Evolutionary conservation across 2,888 invertebrate genomes (phyloP).

Genomic region (Reticulitermes lucifugus): DNA sequence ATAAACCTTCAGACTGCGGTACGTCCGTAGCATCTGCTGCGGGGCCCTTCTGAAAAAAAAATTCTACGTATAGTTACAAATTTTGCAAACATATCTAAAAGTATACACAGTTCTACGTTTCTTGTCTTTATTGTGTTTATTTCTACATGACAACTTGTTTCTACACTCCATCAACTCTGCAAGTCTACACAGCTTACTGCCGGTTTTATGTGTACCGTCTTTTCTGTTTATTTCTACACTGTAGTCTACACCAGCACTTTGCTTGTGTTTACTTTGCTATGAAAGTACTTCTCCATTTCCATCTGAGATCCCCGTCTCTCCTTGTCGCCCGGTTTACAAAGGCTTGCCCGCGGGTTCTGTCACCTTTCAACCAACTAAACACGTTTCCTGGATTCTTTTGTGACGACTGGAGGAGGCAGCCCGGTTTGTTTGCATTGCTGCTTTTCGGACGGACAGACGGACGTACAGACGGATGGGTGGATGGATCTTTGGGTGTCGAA

Average conservation of each 20-base stretch:
- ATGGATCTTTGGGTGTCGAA: constrained; percentile 6
- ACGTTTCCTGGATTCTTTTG: constrained; percentile 36
- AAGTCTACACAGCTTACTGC: too few species aligned
- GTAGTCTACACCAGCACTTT: not conserved
- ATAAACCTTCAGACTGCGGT: too few species aligned
- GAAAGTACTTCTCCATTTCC: constrained; percentile 23
- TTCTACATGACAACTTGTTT: too few species aligned
- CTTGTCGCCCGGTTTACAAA: not conserved
- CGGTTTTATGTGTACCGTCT: too few species aligned
- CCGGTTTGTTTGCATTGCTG: constrained; percentile 19
- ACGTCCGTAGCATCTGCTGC: too few species aligned
- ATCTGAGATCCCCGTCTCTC: not conserved
- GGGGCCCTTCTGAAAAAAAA: too few species aligned
- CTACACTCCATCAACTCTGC: too few species aligned
- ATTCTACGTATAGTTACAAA: too few species aligned
- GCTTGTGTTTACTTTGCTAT: not conserved
- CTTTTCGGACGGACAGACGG: not conserved
- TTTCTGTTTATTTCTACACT: too few species aligned
- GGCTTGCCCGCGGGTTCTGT: constrained; percentile 39
- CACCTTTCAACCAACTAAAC: constrained; percentile 43
- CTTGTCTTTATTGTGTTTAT: too few species aligned
- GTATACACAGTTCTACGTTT: too few species aligned
- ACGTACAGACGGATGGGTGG: constrained; percentile 6
- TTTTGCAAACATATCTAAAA: too few species aligned
- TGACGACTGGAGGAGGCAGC: not conserved